Conservation (phyloP, 2,797 vertebrate species). For the Eulemur rubriventer region DNA sequence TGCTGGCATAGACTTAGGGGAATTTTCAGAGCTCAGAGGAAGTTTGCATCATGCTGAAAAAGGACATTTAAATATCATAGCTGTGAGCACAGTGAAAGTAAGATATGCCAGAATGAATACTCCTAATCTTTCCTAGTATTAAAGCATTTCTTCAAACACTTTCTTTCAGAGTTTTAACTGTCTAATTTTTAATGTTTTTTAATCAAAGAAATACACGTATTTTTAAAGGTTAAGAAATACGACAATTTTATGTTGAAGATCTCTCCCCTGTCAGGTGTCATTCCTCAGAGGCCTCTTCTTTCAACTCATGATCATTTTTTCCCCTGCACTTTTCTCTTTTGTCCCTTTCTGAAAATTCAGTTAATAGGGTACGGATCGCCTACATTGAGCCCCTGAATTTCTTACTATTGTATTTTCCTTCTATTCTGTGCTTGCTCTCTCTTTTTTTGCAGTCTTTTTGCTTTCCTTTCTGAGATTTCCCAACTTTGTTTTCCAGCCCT, state of each 20-base stretch:
- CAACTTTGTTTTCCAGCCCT: not conserved
- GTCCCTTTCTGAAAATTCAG: not conserved
- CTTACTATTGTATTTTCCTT: not conserved
- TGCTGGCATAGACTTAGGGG: not conserved
- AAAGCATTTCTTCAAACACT: not conserved
- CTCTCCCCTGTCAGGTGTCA: not conserved
- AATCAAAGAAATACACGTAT: not conserved
- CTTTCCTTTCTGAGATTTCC: not conserved
- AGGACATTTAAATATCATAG: not conserved
- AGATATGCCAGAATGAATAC: not conserved
- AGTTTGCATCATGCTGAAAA: constrained; percentile 23
- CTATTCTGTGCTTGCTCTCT: too few species aligned
- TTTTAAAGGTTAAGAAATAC: not conserved
- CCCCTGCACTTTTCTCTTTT: not conserved
- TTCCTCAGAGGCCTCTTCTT: not conserved
- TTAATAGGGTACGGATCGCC: not conserved
- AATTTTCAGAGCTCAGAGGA: constrained; percentile 28
- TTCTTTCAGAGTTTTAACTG: not conserved
- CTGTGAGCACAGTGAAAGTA: not conserved
- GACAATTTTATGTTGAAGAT: not conserved
- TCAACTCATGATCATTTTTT: not conserved
- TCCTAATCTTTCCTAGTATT: not conserved
- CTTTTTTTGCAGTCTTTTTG: not conserved
- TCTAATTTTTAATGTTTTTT: not conserved
- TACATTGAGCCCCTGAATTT: not conserved